phyloP scores from a whole-genome alignment of 2,888 invertebrate genomes.

The Heliconius erato region DNA sequence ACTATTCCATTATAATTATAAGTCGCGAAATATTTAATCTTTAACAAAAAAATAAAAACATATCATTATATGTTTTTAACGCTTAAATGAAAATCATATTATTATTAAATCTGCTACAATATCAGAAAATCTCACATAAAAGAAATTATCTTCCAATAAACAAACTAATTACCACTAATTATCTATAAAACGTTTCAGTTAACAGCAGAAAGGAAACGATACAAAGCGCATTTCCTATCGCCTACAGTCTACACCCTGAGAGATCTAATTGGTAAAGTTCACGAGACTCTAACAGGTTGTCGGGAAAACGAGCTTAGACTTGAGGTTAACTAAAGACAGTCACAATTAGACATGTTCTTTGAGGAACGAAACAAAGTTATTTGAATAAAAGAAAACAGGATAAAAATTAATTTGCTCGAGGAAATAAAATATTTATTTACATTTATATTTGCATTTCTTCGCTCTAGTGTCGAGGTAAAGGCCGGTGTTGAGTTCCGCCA shows the following conservation, averaged over 20 bases:
- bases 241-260: not conserved
- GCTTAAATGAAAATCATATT: not conserved
- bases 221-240: not conserved
- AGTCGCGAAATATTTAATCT: no score
- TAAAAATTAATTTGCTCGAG: no score
- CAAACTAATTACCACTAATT: not conserved
- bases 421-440: no score
- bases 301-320: not conserved
- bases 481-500: no score
- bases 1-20: no score
- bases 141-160: not conserved
- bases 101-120: not conserved
- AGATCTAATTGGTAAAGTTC: conserved; percentile 8
- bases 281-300: not conserved
- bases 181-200: not conserved
- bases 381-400: no score
- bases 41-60: no score
- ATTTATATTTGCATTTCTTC: no score
- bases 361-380: no score
- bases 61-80: not conserved
- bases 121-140: not conserved
- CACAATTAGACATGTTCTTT: not conserved
- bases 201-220: not conserved
- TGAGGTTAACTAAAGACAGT: not conserved
- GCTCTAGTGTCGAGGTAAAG: no score